These are phyloP conservation scores for Mycteria americana DNA, from an alignment of 2,797 vertebrate species.

Conservation along the genomic window DNA sequence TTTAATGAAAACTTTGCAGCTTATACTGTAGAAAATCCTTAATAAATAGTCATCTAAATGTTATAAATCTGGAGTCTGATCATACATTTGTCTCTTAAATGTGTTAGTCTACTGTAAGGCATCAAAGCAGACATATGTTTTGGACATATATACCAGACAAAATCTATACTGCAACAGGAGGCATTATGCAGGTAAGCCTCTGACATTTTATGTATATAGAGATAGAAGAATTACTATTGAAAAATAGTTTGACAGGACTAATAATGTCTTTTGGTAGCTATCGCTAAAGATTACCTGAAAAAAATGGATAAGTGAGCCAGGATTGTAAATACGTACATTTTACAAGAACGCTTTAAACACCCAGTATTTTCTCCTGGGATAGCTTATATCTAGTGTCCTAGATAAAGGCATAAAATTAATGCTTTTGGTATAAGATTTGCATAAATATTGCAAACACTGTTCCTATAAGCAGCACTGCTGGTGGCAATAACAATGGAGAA, in stretches of 20 bases:
- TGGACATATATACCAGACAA: neutral
- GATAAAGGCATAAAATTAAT: neutral
- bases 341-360: neutral
- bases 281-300: neutral
- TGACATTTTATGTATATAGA: neutral
- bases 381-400: neutral
- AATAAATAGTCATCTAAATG: neutral
- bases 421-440: neutral
- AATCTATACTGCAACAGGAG: neutral
- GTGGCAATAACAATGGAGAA: neutral
- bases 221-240: neutral
- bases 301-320: neutral
- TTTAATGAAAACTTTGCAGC: neutral
- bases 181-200: neutral
- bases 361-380: neutral
- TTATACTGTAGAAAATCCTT: neutral
- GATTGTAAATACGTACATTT: neutral
- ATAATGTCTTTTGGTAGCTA: neutral
- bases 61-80: neutral
- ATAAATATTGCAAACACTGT: neutral
- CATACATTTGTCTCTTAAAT: neutral
- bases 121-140: neutral
- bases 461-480: neutral
- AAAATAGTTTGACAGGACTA: neutral
- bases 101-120: neutral